Percentiles rank a stretch among this genome's conserved stretches.
These are phyloP conservation scores for Orchesellides sinensis DNA, from an alignment of 2,888 invertebrate genomes.

Conservation along the genomic window DNA sequence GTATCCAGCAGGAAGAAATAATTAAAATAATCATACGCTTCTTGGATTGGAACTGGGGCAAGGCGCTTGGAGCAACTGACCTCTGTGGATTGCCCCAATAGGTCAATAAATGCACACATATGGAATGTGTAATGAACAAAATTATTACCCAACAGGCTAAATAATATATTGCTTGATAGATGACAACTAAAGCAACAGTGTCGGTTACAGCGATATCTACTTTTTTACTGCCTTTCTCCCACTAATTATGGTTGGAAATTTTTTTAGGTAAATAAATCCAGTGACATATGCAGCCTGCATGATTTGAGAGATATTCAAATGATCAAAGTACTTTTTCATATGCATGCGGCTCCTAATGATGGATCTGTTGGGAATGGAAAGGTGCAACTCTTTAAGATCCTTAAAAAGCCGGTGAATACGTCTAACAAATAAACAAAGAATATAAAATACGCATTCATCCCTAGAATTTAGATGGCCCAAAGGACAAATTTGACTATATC, in stretches of 20 bases:
- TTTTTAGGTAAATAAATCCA: no score
- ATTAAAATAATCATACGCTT: background rate
- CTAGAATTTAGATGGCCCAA: background rate
- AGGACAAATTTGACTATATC: slow-evolving; percentile 6
- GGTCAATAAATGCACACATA: background rate
- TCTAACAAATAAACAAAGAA: background rate
- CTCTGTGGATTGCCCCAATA: background rate
- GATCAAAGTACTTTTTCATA: background rate
- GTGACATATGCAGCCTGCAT: background rate
- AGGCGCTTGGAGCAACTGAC: background rate
- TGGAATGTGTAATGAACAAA: background rate
- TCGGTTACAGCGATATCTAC: no score
- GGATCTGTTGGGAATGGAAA: background rate
- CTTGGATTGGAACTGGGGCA: background rate
- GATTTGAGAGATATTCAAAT: background rate
- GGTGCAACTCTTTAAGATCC: background rate
- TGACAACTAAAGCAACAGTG: background rate
- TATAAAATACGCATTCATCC: background rate
- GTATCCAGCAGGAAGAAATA: no score
- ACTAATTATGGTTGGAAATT: no score
- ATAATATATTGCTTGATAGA: background rate
- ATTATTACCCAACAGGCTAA: background rate
- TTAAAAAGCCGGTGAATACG: no score
- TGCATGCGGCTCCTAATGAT: background rate
- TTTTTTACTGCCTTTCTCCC: background rate